These are phyloP conservation scores for Eilema caniola DNA, from an alignment of 2,888 invertebrate genomes.

Conservation along the genomic window DNA sequence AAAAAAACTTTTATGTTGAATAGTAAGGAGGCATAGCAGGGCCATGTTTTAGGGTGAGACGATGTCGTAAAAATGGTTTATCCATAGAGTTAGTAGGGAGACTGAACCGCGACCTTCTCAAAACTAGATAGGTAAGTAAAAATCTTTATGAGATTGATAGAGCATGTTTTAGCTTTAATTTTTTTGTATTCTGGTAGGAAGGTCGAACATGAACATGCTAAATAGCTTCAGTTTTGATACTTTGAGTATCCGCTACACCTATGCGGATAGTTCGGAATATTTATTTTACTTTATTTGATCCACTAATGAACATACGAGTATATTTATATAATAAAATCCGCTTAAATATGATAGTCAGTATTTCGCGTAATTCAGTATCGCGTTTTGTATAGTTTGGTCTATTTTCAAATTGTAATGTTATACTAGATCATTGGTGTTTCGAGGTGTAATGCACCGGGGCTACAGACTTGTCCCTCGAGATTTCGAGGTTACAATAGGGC, in stretches of 20 bases:
- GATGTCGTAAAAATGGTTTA: conserved; percentile 62
- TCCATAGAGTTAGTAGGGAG: conserved; percentile 51
- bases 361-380: too few species aligned
- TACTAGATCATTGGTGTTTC: not conserved
- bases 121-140: conserved; percentile 32
- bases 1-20: conserved; percentile 66
- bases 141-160: conserved; percentile 33
- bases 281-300: not conserved
- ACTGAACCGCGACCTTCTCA: conserved; percentile 49
- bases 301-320: not conserved
- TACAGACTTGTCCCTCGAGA: not conserved
- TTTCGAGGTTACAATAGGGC: not conserved
- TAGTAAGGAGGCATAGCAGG: conserved; percentile 58
- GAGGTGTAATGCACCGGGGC: not conserved
- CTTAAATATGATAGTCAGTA: too few species aligned
- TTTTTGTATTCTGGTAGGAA: not conserved
- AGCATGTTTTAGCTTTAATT: not conserved
- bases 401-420: not conserved
- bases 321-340: too few species aligned
- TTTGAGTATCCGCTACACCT: too few species aligned
- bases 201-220: not conserved
- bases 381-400: too few species aligned
- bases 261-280: too few species aligned
- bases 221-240: not conserved
- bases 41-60: conserved; percentile 53